Evolutionary conservation across 2,888 invertebrate genomes (phyloP).

Genomic region (Spisula subtruncata): DNA sequence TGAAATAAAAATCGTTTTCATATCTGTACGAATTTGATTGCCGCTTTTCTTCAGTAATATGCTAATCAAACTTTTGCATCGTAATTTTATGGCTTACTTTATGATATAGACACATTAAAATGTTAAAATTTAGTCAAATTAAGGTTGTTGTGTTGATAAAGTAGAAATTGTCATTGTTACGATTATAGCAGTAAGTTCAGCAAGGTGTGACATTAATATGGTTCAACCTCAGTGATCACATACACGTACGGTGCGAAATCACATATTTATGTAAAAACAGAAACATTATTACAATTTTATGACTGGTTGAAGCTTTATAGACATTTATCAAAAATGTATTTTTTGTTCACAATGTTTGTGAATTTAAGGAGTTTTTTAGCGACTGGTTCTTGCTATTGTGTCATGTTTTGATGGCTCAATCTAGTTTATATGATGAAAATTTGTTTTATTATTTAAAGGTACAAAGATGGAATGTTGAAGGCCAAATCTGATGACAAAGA

Average conservation of each 20-base stretch:
- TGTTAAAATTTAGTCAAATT: slow-evolving; percentile 16
- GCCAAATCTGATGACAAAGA: slow-evolving; percentile 85
- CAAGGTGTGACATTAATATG: background rate
- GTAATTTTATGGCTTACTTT: background rate
- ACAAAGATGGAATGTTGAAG: slow-evolving; percentile 86
- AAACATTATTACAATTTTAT: slow-evolving; percentile 1
- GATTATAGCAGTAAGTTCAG: slow-evolving; percentile 17
- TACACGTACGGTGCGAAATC: background rate
- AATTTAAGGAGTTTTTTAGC: background rate
- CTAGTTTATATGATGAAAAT: background rate
- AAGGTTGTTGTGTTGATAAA: background rate
- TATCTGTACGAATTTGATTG: slow-evolving; percentile 2
- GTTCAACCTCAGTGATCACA: background rate
- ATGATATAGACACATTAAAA: slow-evolving; percentile 13
- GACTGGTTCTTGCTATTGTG: background rate
- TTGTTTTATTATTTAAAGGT: slow-evolving; percentile 76
- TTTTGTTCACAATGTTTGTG: background rate
- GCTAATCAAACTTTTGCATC: background rate
- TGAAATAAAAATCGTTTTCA: background rate
- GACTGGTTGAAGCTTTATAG: background rate
- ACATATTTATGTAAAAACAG: slow-evolving; percentile 19
- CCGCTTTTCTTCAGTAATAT: background rate
- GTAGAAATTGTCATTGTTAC: background rate
- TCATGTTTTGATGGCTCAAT: background rate
- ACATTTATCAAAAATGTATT: background rate